These are phyloP conservation scores for Sciaenops ocellatus DNA, from an alignment of 2,797 vertebrate species.

Conservation along the genomic window DNA sequence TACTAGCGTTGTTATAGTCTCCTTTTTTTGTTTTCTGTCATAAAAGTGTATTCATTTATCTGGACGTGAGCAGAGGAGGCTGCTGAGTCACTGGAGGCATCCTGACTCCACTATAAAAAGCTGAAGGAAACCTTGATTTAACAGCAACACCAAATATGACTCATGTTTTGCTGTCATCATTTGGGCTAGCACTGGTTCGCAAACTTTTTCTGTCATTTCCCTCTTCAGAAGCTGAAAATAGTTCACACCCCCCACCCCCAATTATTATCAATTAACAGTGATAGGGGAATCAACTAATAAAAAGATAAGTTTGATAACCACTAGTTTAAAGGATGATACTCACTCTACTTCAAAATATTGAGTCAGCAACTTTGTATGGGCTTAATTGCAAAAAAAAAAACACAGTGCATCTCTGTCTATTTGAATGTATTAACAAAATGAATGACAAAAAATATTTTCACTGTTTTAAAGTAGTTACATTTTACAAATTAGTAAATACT, in stretches of 20 bases:
- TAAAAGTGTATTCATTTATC: neutral
- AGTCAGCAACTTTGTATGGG: neutral
- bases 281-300: too few relatives aligned
- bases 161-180: too few relatives aligned
- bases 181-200: too few relatives aligned
- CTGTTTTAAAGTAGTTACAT: neutral
- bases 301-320: too few relatives aligned
- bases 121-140: neutral
- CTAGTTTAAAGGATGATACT: neutral
- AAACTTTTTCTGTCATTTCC: too few relatives aligned
- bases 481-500: neutral
- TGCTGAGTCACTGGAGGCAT: neutral
- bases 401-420: neutral
- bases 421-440: neutral
- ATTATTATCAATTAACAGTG: too few relatives aligned
- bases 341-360: neutral
- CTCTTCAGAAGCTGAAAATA: too few relatives aligned
- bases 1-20: neutral
- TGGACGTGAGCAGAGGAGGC: neutral
- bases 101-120: neutral
- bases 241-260: too few relatives aligned
- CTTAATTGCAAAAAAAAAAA: neutral
- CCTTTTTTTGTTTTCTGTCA: neutral
- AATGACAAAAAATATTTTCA: neutral
- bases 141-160: too few relatives aligned